Evolutionary conservation across 2,888 invertebrate species (phyloP).

Genomic region (Anoncus sp.): DNA sequence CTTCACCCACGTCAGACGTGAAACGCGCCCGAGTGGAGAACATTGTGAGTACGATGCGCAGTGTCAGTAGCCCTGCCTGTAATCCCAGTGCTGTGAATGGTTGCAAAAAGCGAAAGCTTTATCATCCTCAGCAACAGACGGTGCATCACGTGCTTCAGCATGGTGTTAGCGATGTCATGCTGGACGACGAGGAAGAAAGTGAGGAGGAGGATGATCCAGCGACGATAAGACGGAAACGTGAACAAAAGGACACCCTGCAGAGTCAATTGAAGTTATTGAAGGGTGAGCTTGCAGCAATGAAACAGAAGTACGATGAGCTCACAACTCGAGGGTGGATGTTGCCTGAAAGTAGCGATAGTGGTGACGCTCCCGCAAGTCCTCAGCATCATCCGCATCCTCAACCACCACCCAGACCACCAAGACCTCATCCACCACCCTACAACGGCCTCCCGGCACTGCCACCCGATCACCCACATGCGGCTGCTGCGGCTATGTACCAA

Average conservation of each 20-base stretch:
- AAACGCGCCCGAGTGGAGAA: constrained; percentile 98
- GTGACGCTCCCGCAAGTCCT: constrained; percentile 83
- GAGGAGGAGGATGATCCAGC: constrained; percentile 91
- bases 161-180: constrained; percentile 85
- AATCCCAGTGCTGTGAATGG: constrained; percentile 92
- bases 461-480: constrained; percentile 85
- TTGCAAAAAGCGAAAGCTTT: constrained; percentile 97
- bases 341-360: constrained; percentile 85
- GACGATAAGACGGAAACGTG: constrained; percentile 92
- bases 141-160: constrained; percentile 86
- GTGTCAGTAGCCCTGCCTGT: constrained; percentile 88
- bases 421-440: constrained; percentile 84
- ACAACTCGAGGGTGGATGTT: constrained; percentile 92
- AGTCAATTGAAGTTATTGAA: constrained; percentile 94
- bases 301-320: constrained; percentile 94
- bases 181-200: constrained; percentile 89
- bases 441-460: constrained; percentile 84
- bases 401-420: constrained; percentile 81
- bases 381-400: constrained; percentile 83
- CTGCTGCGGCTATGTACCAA: constrained; percentile 83
- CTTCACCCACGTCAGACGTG: constrained; percentile 88
- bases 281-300: constrained; percentile 95
- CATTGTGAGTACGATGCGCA: constrained; percentile 96
- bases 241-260: constrained; percentile 94
- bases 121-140: constrained; percentile 97